Conservation (phyloP, 2,113 vertebrate species). For the Ariopsis seemanni region DNA sequence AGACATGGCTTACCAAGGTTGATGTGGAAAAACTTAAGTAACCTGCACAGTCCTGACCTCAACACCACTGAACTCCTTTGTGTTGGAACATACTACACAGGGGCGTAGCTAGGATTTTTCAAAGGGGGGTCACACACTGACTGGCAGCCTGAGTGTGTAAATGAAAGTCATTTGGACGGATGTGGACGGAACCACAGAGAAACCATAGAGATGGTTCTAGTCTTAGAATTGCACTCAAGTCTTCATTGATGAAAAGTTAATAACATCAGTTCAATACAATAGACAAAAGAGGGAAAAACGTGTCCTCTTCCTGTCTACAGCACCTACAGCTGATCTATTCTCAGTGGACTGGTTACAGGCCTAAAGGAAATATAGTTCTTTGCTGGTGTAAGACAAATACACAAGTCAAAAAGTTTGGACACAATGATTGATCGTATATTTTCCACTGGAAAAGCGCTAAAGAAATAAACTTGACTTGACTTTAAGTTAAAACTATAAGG, state of each 20-base stretch:
- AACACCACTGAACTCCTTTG: too few relatives aligned
- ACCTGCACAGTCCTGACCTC: too few relatives aligned
- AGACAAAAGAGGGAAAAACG: not conserved
- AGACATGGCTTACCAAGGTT: too few relatives aligned
- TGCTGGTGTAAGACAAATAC: not conserved
- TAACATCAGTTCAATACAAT: not conserved
- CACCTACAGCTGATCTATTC: not conserved
- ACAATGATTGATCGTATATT: not conserved
- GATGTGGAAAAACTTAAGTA: too few relatives aligned
- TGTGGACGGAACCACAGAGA: not conserved
- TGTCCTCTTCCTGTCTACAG: not conserved
- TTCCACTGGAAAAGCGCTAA: not conserved
- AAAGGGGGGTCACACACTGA: too few relatives aligned
- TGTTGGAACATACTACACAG: too few relatives aligned
- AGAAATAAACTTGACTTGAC: too few relatives aligned
- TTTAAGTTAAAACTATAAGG: not conserved
- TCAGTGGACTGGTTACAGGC: not conserved
- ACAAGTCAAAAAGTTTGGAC: not conserved
- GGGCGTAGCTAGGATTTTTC: too few relatives aligned
- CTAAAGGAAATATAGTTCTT: not conserved
- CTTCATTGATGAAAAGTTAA: not conserved
- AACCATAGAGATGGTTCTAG: not conserved
- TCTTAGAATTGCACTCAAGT: not conserved
- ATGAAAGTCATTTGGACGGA: too few relatives aligned
- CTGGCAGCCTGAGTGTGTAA: too few relatives aligned